Evolutionary conservation across 2,888 invertebrate genomes (phyloP).

Genomic region (Xylota sylvarum): DNA sequence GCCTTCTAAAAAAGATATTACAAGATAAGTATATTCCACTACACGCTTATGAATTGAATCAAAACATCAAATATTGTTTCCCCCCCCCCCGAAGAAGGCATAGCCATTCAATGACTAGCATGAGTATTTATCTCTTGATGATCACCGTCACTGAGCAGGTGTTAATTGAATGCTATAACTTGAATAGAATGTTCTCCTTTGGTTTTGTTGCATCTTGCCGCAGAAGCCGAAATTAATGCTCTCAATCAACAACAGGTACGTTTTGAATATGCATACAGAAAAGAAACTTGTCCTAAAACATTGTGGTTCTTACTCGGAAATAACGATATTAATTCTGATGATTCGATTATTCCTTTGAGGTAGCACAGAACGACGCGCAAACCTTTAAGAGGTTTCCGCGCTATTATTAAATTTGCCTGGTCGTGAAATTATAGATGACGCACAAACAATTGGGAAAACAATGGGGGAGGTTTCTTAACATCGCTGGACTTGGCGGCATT

Average conservation of each 20-base stretch:
- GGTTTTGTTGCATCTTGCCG: slow-evolving; percentile 72
- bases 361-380: slow-evolving; percentile 38
- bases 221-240: slow-evolving; percentile 73
- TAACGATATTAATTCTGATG: slow-evolving; percentile 75
- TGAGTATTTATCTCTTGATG: slow-evolving; percentile 70
- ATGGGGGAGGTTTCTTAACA: slow-evolving; percentile 46
- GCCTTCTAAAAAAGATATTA: slow-evolving; percentile 23
- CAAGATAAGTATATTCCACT: slow-evolving; percentile 23
- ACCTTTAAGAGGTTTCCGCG: slow-evolving; percentile 65
- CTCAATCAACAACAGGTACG: slow-evolving; percentile 72
- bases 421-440: slow-evolving; percentile 57
- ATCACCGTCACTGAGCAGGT: slow-evolving; percentile 69
- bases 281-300: slow-evolving; percentile 72
- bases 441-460: slow-evolving; percentile 71
- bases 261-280: slow-evolving; percentile 54
- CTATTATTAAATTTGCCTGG: slow-evolving; percentile 70
- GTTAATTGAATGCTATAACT: slow-evolving; percentile 74
- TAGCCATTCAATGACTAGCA: slow-evolving; percentile 61
- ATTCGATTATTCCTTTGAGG: slow-evolving; percentile 70
- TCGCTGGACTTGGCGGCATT: slow-evolving; percentile 23
- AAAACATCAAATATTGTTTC: slow-evolving; percentile 70
- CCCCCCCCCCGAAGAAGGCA: slow-evolving; percentile 29
- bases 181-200: slow-evolving; percentile 68
- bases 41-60: slow-evolving; percentile 59
- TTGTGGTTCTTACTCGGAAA: slow-evolving; percentile 63